Percentiles rank a stretch among this genome's conserved stretches.
Evolutionary conservation across 2,797 vertebrate species (phyloP).

Genomic region (Pyrrhura leucotis): DNA sequence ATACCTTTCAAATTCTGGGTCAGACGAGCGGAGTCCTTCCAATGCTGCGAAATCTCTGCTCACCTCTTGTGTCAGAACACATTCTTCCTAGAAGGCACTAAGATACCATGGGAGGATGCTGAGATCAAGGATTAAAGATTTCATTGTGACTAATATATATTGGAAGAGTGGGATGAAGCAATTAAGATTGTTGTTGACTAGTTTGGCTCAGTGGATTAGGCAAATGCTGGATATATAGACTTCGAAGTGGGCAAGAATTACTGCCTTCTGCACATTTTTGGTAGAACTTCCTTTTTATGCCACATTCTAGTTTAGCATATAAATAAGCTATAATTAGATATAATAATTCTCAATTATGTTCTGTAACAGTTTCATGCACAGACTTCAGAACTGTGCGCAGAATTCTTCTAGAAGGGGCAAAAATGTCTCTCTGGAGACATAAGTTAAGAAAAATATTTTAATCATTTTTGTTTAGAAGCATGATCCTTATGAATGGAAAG

Average conservation of each 20-base stretch:
- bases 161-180: neutral
- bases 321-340: neutral
- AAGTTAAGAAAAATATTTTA: neutral
- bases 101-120: accelerated
- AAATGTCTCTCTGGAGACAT: neutral
- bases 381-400: neutral
- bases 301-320: neutral
- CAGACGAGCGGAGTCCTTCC: accelerated
- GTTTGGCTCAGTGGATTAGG: neutral
- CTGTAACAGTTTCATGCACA: neutral
- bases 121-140: neutral
- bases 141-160: neutral
- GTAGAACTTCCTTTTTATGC: neutral
- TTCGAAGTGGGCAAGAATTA: neutral
- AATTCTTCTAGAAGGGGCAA: neutral
- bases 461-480: neutral
- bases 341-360: neutral
- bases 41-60: neutral
- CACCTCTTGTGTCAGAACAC: neutral
- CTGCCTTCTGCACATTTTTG: neutral
- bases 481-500: neutral
- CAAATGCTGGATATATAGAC: neutral
- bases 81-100: neutral
- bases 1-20: neutral
- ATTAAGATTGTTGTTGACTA: neutral